A percentile compares a stretch with the other conserved stretches of the same genome.
phyloP scores from a whole-genome alignment of 2,888 invertebrate species.

The Incurvaria masculella region DNA sequence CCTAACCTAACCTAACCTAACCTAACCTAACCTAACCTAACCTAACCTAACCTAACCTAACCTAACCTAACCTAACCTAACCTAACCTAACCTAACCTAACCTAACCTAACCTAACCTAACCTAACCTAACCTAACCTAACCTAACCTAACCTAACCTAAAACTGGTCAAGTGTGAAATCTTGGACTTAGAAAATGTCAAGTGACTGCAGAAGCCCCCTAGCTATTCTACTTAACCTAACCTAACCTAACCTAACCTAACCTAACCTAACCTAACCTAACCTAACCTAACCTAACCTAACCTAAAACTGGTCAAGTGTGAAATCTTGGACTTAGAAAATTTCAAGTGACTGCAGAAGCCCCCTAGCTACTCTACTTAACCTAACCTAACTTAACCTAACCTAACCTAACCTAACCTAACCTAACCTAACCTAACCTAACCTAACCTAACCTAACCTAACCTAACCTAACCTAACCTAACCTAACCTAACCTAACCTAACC shows the following conservation, averaged over 20 bases:
- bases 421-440: conserved; percentile 9
- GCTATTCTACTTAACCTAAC: too few relatives aligned
- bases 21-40: conserved; percentile 7
- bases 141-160: conserved; percentile 12
- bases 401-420: conserved; percentile 10
- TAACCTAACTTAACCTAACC: conserved; percentile 9
- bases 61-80: conserved; percentile 14
- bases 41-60: conserved; percentile 11
- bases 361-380: too few relatives aligned
- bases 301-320: too few relatives aligned
- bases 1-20: conserved; percentile 9
- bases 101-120: conserved; percentile 14
- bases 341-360: too few relatives aligned
- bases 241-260: conserved; percentile 11
- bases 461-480: conserved; percentile 9
- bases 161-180: too few relatives aligned
- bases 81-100: conserved; percentile 14
- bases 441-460: conserved; percentile 10
- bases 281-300: too few relatives aligned
- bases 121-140: conserved; percentile 14
- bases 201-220: too few relatives aligned
- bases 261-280: conserved; percentile 7
- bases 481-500: conserved; percentile 7
- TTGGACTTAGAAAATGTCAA: too few relatives aligned
- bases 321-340: too few relatives aligned